Percentiles rank a stretch among this genome's conserved stretches.
These are phyloP conservation scores for Amphimallon solstitiale DNA, from an alignment of 2,888 invertebrate genomes.

Conservation along the genomic window DNA sequence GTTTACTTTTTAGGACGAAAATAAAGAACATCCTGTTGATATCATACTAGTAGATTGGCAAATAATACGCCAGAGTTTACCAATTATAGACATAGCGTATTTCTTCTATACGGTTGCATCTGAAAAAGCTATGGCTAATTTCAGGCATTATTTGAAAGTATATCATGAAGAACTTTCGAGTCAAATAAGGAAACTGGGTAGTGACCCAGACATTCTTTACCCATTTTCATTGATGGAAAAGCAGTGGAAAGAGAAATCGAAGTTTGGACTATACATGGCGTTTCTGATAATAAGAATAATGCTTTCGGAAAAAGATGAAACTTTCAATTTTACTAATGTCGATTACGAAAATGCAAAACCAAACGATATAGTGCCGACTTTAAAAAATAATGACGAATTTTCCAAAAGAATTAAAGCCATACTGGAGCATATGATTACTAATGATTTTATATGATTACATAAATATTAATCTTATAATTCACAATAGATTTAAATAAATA, in stretches of 20 bases:
- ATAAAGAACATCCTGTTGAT: conserved; percentile 2
- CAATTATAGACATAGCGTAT: conserved; percentile 55
- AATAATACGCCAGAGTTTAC: conserved; percentile 44
- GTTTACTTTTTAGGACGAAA: too few species aligned
- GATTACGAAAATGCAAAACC: not conserved
- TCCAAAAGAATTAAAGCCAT: not conserved
- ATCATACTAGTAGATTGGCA: conserved; percentile 51
- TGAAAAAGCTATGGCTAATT: conserved; percentile 50
- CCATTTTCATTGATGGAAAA: conserved; percentile 44
- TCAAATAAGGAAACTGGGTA: conserved; percentile 47
- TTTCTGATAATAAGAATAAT: conserved; percentile 42
- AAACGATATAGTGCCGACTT: too few species aligned
- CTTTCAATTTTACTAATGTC: conserved; percentile 37
- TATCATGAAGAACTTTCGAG: conserved; percentile 54
- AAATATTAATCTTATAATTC: too few species aligned
- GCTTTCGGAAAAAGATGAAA: conserved; percentile 42
- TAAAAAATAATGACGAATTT: not conserved
- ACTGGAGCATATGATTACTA: too few species aligned
- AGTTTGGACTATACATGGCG: conserved; percentile 42
- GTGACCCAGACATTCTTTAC: not conserved
- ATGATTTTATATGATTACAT: too few species aligned
- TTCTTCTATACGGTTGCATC: conserved; percentile 54
- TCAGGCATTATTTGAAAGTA: conserved; percentile 51
- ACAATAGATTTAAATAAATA: too few species aligned
- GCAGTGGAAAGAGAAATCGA: conserved; percentile 44